Percentiles rank a stretch among this genome's conserved stretches.
Conservation (phyloP, 2,797 vertebrate species). For the Rousettus madagascariensis region DNA sequence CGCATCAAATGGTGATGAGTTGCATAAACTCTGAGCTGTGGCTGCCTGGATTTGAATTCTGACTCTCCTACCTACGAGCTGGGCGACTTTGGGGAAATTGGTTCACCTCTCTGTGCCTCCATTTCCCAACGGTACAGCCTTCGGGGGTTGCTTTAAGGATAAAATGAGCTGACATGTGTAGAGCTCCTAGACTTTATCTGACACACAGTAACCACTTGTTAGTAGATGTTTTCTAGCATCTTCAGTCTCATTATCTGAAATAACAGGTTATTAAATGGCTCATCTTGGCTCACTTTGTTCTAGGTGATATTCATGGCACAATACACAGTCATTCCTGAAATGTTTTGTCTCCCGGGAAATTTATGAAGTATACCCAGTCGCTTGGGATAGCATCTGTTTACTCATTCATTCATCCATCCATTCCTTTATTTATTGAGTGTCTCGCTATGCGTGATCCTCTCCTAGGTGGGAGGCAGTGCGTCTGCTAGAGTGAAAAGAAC, state of each 20-base stretch:
- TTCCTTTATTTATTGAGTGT: background rate
- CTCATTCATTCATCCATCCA: background rate
- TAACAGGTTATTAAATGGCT: background rate
- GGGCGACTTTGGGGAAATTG: background rate
- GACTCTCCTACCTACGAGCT: background rate
- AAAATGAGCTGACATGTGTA: background rate
- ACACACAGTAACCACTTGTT: background rate
- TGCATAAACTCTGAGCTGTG: background rate
- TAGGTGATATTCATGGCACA: background rate
- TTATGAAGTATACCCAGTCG: background rate
- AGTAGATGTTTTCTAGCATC: background rate
- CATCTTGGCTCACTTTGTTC: background rate
- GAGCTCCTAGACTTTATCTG: background rate
- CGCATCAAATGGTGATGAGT: background rate
- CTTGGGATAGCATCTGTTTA: background rate
- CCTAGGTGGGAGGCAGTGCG: background rate
- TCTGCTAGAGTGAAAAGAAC: background rate
- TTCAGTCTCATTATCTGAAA: background rate
- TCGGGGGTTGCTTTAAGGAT: background rate
- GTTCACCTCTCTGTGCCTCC: background rate
- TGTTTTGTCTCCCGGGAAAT: background rate
- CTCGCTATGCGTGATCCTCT: background rate
- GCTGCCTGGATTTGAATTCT: background rate
- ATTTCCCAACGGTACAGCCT: background rate
- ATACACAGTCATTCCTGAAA: background rate